phyloP scores from a whole-genome alignment of 2,113 vertebrate species.

The Neolamprologus tretocephalus region DNA sequence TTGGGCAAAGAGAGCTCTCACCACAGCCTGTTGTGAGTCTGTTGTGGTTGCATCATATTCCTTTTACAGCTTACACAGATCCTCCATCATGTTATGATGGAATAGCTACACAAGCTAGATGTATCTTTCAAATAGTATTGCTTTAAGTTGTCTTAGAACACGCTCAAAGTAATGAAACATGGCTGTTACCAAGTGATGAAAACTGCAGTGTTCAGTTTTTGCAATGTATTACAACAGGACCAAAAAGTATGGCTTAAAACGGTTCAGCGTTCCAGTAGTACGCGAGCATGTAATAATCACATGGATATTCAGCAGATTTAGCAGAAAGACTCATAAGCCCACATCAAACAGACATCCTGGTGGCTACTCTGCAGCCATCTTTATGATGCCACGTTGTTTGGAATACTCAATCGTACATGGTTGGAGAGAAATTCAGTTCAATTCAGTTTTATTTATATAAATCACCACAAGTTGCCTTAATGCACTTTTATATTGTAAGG shows the following conservation, averaged over 20 bases:
- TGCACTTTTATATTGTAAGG: neutral
- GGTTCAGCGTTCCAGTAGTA: rapidly evolving
- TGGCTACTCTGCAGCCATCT: neutral
- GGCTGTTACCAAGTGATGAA: neutral
- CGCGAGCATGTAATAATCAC: neutral
- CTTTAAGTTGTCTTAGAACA: neutral
- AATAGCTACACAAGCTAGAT: neutral
- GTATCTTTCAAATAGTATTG: neutral
- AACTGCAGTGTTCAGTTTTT: neutral
- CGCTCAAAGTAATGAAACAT: neutral
- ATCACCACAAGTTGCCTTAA: rapidly evolving
- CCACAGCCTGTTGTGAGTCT: neutral
- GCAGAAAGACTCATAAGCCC: neutral
- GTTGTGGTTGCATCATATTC: neutral
- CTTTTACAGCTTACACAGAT: neutral
- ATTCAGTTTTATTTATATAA: neutral
- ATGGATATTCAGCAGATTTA: neutral
- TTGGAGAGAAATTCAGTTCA: rapidly evolving
- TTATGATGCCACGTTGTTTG: neutral
- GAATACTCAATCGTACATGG: neutral
- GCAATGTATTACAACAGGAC: rapidly evolving
- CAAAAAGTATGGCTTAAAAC: neutral
- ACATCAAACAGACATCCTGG: neutral
- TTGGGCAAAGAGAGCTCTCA: neutral
- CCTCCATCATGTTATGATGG: neutral